Base-by-base conservation (phyloP, 2,888 invertebrate species). In the Drosophila atripex region DNA sequence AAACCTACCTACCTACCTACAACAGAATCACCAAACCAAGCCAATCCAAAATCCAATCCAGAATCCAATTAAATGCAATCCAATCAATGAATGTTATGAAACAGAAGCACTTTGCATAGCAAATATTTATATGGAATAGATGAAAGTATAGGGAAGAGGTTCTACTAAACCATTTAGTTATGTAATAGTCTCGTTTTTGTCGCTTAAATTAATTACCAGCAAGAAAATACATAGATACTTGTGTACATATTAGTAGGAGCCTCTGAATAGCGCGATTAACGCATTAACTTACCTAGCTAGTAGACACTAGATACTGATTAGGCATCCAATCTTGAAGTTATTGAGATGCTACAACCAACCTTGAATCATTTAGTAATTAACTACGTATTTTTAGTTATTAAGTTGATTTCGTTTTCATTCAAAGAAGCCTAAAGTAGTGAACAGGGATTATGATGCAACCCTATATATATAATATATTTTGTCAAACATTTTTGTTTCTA, bases 151-250 rank as follows among this genome's bases (percentile, higher is more conserved):
- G 39, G 28, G 52, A 50, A 38, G 46, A 45, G 43, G 43, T 70
- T 71, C 55, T 66, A 69, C 61, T 65, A 71, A 61, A 66, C 60
- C 61, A 73, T 70, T 80, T 66, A 78, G 63, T 78, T 73, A 76
- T 59, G 73, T 63, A 69, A 70, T 68, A 57, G 71, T 70, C 77
- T 74, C 55, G 73, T 73, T 71, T 75, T 79, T 71, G 69, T 78
- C 73, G 74, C 70, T 70, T 82, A 57, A 72, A 61, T 49, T 50
- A 53, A 64, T 73, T 56, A 51, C 50, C 46, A 41, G 35, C 41
- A 52, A 73, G 56, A 69, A 68, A 68, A 54, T 51, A 61, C 74
- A 71, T 47, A 58, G 0, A 65, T 54, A 70, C 66, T 66, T 56
- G 68, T 58, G 56, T 65, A 70, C 69, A 54, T 46, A 39, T 39